phyloP scores from a whole-genome alignment of 2,888 invertebrate species.

The Noctua fimbriata region DNA sequence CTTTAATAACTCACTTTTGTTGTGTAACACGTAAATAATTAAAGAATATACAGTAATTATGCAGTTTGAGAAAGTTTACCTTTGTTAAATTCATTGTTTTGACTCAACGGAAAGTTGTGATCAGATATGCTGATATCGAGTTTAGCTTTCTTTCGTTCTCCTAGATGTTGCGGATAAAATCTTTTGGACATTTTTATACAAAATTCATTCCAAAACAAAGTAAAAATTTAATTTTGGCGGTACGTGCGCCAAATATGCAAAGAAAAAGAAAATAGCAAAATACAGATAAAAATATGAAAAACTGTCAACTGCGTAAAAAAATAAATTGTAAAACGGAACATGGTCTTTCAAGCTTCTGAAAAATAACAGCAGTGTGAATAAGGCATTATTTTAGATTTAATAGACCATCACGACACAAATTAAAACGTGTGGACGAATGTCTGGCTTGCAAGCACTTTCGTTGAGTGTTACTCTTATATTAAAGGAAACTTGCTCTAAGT shows the following conservation, averaged over 20 bases:
- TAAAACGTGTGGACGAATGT: neutral
- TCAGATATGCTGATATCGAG: conserved; percentile 84
- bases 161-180: conserved; percentile 79
- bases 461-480: neutral
- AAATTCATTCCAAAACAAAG: conserved; percentile 48
- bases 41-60: neutral
- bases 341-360: neutral
- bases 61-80: conserved; percentile 69
- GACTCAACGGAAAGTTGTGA: conserved; percentile 87
- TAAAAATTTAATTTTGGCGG: conserved; percentile 70
- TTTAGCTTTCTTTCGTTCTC: conserved; percentile 84
- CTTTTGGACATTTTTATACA: conserved; percentile 83
- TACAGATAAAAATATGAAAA: neutral
- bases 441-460: neutral
- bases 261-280: conserved; percentile 21
- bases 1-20: neutral
- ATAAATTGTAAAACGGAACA: neutral
- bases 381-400: neutral
- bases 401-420: too few relatives aligned
- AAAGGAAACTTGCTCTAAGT: neutral
- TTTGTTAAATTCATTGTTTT: conserved; percentile 77
- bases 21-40: neutral
- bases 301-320: conserved; percentile 4
- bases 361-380: neutral
- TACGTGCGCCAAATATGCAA: conserved; percentile 29